Evolutionary conservation across 2,797 vertebrate species (phyloP), one percentile per base, ranked within the genome.

Genomic region (Ctenopoma kingsleyae): DNA sequence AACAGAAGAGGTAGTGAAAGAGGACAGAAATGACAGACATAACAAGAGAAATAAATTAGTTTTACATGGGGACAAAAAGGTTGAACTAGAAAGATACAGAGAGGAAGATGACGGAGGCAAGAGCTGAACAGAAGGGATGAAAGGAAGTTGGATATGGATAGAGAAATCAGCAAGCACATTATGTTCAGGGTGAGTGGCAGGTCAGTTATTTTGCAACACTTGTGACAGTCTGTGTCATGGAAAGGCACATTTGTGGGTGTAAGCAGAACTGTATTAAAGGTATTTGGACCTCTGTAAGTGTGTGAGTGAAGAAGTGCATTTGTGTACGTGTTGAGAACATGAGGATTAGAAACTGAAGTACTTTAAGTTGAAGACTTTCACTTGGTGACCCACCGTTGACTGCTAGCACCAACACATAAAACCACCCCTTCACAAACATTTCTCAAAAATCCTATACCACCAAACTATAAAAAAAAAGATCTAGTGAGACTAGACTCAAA

Each of bases 201-300:
- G 76, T 60, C 67, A 70, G 68, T 70, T 76, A 63, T 51, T 82
- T 66, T 71, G 59, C 74, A 63, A 43, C 76, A 78, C 61, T 71
- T 48, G 36, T 64, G 40, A 71, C 58, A 40, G 36, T 44, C 25
- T 22, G 50, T 64, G 64, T 78, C 67, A 60, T 15, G 69, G 68
- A 71, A 52, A 76, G 61, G 32, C 10, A 78, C 63, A 88, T 59
- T 25, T 76, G 67, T 61, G 54, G 41, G 53, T 41, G 56, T 51
- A 57, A 81, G 78, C 70, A 77, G 10, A 67, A 76, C 32, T 12
- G 11, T 8, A 3, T 71, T 50, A 23, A 50, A 32, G 52, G 65
- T 46, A 19, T 16, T 52, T 43, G 50, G 53, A 15, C 35, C 38
- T 49, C 35, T 62, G 67, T 40, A 71, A 19, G 19, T 63, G 55